Base-by-base conservation (phyloP, 2,888 invertebrate species). In the Nomada hirtipes region DNA sequence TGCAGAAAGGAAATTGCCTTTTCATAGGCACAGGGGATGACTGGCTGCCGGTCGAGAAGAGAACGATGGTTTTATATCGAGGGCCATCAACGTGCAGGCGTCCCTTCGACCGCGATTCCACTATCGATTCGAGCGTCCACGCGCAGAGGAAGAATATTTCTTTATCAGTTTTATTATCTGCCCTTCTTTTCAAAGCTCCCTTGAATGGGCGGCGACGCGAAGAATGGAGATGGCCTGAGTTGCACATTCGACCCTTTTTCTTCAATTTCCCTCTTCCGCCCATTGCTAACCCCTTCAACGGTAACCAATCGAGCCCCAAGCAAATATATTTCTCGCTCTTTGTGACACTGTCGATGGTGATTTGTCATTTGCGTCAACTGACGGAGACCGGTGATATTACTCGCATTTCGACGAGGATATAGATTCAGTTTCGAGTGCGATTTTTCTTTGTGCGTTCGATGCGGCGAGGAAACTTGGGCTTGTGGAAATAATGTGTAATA, bases 101-200 rank as follows among this genome's bases (percentile, higher is more conserved):
- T 89, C 86, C 87, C 82, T 87, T 84, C 86, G 79, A 77, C 82
- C 84, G 71, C 82, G 73, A 84, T 88, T 80, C 82, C 83, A 83
- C 85, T 89, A 90, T 90, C 90, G 89, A 90, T 88, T 88, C 85
- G 77, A 70, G 76, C 84, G 47, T 76, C 59, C 84, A 80, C 82
- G 69, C 67, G 70, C 72, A 70, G 69, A 73, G 53, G 29, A 77
- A 80, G 83, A 77, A 82, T 82, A 83, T 82, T 83, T 78, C 63
- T 74, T 74, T 73, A 70, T 76, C 79, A 60, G 47, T 80, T 83
- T 74, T 76, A 77, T 82, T 77, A 63, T 67, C 82, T 61, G 26
- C 55, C 36, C 42, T 67, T 53, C 67, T 71, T 67, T 79, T 69
- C 47, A 55, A 42, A 42, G 60, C 55, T 26, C 57, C 50, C 20